Conservation (phyloP, 2,797 vertebrate species). For the Darevskia nairensis region DNA sequence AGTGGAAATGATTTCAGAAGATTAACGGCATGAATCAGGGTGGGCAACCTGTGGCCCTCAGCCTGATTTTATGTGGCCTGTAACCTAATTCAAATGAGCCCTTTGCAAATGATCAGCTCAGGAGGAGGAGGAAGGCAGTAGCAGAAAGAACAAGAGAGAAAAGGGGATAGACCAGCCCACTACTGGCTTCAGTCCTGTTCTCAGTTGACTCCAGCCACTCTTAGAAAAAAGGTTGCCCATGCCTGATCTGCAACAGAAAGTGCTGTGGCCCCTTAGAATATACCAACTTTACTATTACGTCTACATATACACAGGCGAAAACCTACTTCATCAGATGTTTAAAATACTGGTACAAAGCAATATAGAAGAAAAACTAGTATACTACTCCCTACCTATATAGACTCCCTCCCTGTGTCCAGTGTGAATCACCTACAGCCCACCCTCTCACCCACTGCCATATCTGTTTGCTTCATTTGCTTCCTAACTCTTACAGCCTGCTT, state of each 20-base stretch:
- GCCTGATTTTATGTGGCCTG: no score
- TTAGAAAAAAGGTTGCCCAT: background rate
- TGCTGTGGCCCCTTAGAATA: background rate
- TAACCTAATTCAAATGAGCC: no score
- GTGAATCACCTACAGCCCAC: background rate
- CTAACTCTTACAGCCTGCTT: background rate
- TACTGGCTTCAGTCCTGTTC: background rate
- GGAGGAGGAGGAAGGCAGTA: background rate
- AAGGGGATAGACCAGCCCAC: background rate
- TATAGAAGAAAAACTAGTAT: background rate
- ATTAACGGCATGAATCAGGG: background rate
- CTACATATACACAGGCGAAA: background rate
- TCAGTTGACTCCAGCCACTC: background rate
- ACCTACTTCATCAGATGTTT: background rate
- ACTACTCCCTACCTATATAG: background rate
- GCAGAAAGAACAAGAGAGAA: background rate
- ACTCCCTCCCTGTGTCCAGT: background rate
- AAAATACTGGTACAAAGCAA: background rate
- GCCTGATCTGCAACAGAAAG: background rate
- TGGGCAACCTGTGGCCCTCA: background rate
- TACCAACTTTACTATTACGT: background rate
- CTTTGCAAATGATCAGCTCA: background rate
- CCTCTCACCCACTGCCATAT: background rate
- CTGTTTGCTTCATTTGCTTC: background rate
- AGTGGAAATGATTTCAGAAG: slow-evolving; percentile 13